Base-by-base conservation (phyloP, 2,113 vertebrate genomes). In the Notarius quadriscutis region DNA sequence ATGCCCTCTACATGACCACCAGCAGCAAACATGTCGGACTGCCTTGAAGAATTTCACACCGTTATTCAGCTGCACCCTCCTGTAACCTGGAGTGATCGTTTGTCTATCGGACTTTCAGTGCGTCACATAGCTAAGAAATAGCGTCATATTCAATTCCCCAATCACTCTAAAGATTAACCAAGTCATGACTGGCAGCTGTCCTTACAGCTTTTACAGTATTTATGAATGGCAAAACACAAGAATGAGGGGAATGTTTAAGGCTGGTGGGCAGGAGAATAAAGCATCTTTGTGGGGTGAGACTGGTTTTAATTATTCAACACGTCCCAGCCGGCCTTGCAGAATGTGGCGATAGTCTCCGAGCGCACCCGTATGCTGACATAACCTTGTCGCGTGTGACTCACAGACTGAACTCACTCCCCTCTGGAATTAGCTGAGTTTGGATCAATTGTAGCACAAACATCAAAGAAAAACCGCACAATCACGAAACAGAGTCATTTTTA, bases 241-340 rank as follows among this genome's bases (percentile, higher is more conserved):
- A 92, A 92, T 93, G 86, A 71, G 65, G 88, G 90, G 91, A 94
- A 92, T 93, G 92, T 91, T 90, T 87, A 81, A 67, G 82, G 62
- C 34, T 60, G 12, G 22, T 67, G 83, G 65, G 74, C 17, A 30
- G 62, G 57, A 57, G 80, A 57, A 87, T 77, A 84, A 87, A 78
- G 84, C 17, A n/a, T 80, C 86, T 86, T 86, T 86, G 84, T 83
- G 81, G 50, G 80, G 53, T n/a, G 8, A 78, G 87, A 69, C 88
- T 84, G 86, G n/a, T 81, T 89, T 91, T 89, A 91, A 91, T 91
- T 91, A 91, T 91, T 90, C 82, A 90, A 67, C 58, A 86, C 18
- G 50, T 27, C 87, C 78, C 51, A 30, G 63, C 53, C 34, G 67
- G 89, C 81, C 89, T 85, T 87, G 87, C 41, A 87, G 88, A 90